These are phyloP conservation scores for Biston stratarius DNA, from an alignment of 2,888 invertebrate genomes.

Conservation along the genomic window DNA sequence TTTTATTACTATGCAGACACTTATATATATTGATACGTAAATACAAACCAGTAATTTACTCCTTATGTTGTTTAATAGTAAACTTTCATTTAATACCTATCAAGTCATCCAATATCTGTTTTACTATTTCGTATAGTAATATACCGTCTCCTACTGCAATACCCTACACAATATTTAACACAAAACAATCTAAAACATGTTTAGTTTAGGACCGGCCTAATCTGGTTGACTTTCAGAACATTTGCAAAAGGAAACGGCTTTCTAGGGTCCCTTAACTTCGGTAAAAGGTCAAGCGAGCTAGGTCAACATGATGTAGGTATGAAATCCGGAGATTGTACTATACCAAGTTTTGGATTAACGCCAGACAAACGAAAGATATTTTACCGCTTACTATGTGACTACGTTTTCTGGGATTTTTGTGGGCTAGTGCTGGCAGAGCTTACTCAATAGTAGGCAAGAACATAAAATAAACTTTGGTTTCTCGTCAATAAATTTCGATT, in stretches of 20 bases:
- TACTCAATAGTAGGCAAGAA: too few species aligned
- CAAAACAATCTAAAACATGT: slow-evolving; percentile 8
- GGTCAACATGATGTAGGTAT: slow-evolving; percentile 7
- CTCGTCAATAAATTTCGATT: too few species aligned
- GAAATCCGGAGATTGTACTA: not conserved
- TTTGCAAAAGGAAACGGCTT: slow-evolving; percentile 5
- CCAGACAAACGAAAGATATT: not conserved
- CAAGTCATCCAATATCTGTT: not conserved
- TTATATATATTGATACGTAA: too few species aligned
- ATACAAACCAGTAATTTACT: too few species aligned
- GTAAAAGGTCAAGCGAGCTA: slow-evolving; percentile 9
- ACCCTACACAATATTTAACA: not conserved
- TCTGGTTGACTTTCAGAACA: slow-evolving; percentile 1
- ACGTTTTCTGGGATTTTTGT: not conserved
- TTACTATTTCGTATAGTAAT: too few species aligned
- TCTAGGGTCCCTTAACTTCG: slow-evolving; percentile 9
- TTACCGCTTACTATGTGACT: not conserved
- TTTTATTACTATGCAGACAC: too few species aligned
- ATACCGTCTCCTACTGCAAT: not conserved
- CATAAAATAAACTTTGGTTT: too few species aligned
- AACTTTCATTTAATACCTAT: not conserved
- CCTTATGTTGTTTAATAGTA: too few species aligned
- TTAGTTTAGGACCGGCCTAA: slow-evolving; percentile 2
- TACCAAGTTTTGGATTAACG: not conserved
- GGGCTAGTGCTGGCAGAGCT: not conserved